phyloP scores from a whole-genome alignment of 2,797 vertebrate genomes.

The Lacerta bilineata region DNA sequence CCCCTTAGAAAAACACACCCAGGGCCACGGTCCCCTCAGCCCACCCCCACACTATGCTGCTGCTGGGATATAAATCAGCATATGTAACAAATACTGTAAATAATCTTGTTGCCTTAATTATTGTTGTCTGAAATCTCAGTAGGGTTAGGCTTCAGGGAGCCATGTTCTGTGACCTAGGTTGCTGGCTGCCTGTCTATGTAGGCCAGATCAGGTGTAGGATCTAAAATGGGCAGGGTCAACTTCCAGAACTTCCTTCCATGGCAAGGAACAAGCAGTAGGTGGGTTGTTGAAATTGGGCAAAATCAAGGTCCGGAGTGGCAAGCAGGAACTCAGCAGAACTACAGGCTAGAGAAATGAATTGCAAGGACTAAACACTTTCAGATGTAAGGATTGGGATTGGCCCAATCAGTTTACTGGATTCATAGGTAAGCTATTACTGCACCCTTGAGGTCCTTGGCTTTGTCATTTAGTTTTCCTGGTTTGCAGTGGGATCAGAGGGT shows the following conservation, averaged over 20 bases:
- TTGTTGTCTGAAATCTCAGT: neutral
- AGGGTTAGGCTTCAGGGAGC: neutral
- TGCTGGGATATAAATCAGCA: too few relatives aligned
- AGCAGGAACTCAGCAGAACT: too few relatives aligned
- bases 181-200: neutral
- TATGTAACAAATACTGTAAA: too few relatives aligned
- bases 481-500: neutral
- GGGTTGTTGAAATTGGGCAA: neutral
- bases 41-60: too few relatives aligned
- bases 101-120: neutral
- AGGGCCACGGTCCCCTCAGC: too few relatives aligned
- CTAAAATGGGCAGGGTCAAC: neutral
- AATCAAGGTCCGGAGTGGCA: neutral
- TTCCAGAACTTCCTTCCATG: neutral
- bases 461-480: neutral
- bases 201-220: neutral
- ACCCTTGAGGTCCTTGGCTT: neutral
- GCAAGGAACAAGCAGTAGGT: neutral
- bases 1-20: too few relatives aligned
- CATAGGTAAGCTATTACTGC: neutral
- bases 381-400: too few relatives aligned
- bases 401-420: neutral
- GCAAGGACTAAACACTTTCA: neutral
- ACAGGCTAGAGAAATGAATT: neutral
- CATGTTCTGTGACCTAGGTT: too few relatives aligned